These are phyloP conservation scores for Apamea epomidion DNA, from an alignment of 2,888 invertebrate species.

Conservation along the genomic window DNA sequence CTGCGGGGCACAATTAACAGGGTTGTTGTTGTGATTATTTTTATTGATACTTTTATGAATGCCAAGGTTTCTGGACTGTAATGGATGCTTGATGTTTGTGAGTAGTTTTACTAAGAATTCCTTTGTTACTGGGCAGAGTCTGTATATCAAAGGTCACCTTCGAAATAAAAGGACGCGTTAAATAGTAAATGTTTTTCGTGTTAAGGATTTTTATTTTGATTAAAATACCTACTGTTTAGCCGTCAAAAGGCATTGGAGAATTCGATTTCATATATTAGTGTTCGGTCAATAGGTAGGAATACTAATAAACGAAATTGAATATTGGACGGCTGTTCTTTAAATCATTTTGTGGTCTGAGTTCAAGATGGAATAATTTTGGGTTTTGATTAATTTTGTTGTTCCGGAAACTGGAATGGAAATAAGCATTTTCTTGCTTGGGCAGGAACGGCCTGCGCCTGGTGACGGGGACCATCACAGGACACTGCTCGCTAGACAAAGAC, in stretches of 20 bases:
- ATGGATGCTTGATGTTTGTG: constrained; percentile 22
- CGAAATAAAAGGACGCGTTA: not conserved
- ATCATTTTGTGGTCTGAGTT: constrained; percentile 7
- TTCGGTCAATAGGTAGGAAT: not conserved
- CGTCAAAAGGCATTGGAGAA: constrained; percentile 12
- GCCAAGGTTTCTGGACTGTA: constrained; percentile 28
- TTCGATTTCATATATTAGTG: constrained; percentile 28
- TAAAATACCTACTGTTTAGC: constrained; percentile 9
- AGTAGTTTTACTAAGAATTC: not conserved
- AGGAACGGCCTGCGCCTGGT: too few species aligned
- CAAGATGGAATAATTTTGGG: not conserved
- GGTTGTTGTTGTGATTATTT: constrained; percentile 66
- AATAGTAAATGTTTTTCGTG: not conserved
- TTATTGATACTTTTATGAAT: constrained; percentile 74
- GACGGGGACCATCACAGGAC: too few species aligned
- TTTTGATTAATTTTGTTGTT: constrained; percentile 1
- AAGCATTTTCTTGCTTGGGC: not conserved
- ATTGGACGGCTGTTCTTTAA: not conserved
- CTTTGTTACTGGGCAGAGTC: not conserved
- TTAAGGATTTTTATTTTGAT: constrained; percentile 5
- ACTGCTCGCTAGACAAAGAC: too few species aligned
- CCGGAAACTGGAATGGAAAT: not conserved
- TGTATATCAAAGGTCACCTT: constrained; percentile 34
- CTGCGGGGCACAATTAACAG: constrained; percentile 62
- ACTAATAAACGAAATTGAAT: constrained; percentile 29